Evolutionary conservation across 1,140 invertebrate genomes (phyloP).

Genomic region (Drosophila littoralis): DNA sequence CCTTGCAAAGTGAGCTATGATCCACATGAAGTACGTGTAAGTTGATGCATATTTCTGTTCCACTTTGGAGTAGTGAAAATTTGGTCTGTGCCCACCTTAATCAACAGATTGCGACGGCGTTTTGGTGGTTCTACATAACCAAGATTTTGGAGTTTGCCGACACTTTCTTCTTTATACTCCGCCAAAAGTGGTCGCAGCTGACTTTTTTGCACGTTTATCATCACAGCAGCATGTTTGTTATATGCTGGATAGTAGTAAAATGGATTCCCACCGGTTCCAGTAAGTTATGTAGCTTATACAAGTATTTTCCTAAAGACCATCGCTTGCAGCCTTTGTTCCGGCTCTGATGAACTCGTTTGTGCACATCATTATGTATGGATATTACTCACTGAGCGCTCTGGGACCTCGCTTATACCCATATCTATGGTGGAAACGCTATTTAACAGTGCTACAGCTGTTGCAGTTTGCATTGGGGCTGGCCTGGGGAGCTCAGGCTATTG

Average conservation of each 20-base stretch:
- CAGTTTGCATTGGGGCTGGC: constrained; percentile 64
- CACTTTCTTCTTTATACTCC: constrained; percentile 95
- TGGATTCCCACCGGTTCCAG: constrained; percentile 97
- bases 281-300: constrained; percentile 85
- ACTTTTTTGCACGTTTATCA: constrained; percentile 97
- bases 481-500: constrained; percentile 54
- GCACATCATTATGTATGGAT: constrained; percentile 97
- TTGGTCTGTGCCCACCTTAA: constrained; percentile 28
- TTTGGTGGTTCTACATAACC: constrained; percentile 99
- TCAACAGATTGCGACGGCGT: constrained; percentile 93
- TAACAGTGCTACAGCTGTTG: constrained; percentile 91
- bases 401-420: constrained; percentile 92
- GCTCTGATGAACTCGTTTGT: constrained; percentile 96
- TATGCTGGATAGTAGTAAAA: constrained; percentile 98
- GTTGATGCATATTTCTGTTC: constrained; percentile 43
- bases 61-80: too few relatives aligned
- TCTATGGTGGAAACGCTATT: constrained; percentile 97
- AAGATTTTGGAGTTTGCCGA: constrained; percentile 97
- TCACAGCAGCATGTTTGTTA: constrained; percentile 95
- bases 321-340: constrained; percentile 91
- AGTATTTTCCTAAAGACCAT: background rate
- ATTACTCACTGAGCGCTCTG: constrained; percentile 94
- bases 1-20: constrained; percentile 92
- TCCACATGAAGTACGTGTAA: constrained; percentile 91
- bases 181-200: constrained; percentile 94